These are phyloP conservation scores for Fregetta grallaria DNA, from an alignment of 2,113 vertebrate species.

Conservation along the genomic window DNA sequence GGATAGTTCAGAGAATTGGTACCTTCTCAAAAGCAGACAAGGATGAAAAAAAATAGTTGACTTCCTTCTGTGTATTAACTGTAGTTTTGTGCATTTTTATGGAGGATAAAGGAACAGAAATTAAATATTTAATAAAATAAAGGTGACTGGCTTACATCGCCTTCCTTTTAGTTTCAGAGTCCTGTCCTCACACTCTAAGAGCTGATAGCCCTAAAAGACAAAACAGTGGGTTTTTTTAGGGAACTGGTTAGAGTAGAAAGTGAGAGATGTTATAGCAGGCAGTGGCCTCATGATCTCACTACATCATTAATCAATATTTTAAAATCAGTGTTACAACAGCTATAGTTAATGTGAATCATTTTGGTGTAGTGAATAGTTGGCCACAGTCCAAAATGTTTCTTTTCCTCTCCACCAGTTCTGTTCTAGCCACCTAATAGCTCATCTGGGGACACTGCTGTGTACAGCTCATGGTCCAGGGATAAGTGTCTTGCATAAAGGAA, in stretches of 20 bases:
- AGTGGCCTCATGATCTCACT: not conserved
- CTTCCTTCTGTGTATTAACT: not conserved
- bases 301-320: constrained; percentile 30
- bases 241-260: not conserved
- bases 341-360: constrained; percentile 2
- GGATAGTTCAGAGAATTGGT: not conserved
- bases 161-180: not conserved
- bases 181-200: not conserved
- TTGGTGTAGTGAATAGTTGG: constrained; percentile 1
- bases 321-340: not conserved
- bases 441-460: not conserved
- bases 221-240: not conserved
- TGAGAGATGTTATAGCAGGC: not conserved
- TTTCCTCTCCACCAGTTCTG: not conserved
- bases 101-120: not conserved
- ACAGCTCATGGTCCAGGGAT: not conserved
- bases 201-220: not conserved
- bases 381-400: not conserved
- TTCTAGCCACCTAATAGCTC: not conserved
- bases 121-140: not conserved
- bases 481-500: not conserved
- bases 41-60: not conserved
- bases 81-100: not conserved
- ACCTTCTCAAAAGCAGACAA: not conserved
- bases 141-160: not conserved